These are phyloP conservation scores for Plusia festucae DNA, from an alignment of 2,888 invertebrate species.

Conservation along the genomic window DNA sequence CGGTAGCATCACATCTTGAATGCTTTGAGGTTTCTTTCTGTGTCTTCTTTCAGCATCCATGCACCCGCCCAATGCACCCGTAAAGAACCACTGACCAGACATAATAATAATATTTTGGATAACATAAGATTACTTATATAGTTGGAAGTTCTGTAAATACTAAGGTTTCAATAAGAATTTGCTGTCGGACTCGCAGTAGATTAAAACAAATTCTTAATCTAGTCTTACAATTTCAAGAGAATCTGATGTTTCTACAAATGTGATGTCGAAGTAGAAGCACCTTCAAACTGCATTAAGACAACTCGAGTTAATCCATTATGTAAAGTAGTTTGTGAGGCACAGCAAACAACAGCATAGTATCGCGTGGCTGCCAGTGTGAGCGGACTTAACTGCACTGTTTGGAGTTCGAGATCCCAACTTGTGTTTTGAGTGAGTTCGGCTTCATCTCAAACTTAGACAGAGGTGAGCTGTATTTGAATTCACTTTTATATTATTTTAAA, in stretches of 20 bases:
- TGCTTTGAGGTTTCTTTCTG: no score
- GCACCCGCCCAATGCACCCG: no score
- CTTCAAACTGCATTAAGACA: not conserved
- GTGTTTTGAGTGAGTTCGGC: constrained; percentile 19
- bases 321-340: not conserved
- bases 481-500: constrained; percentile 2
- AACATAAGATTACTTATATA: no score
- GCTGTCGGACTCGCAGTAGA: not conserved
- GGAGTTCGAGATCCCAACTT: constrained; percentile 19
- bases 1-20: no score
- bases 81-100: no score
- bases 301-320: constrained; percentile 1
- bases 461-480: constrained; percentile 18
- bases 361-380: constrained; percentile 12
- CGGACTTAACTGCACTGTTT: not conserved
- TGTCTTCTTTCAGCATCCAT: no score
- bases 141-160: no score
- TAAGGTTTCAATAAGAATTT: no score
- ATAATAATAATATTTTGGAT: no score
- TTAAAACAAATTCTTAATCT: not conserved
- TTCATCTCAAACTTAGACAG: constrained; percentile 9
- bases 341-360: not conserved
- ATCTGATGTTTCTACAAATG: not conserved
- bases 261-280: not conserved
- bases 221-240: not conserved